Base-by-base conservation (phyloP, 2,888 invertebrate species). In the Eupsilia transversa region DNA sequence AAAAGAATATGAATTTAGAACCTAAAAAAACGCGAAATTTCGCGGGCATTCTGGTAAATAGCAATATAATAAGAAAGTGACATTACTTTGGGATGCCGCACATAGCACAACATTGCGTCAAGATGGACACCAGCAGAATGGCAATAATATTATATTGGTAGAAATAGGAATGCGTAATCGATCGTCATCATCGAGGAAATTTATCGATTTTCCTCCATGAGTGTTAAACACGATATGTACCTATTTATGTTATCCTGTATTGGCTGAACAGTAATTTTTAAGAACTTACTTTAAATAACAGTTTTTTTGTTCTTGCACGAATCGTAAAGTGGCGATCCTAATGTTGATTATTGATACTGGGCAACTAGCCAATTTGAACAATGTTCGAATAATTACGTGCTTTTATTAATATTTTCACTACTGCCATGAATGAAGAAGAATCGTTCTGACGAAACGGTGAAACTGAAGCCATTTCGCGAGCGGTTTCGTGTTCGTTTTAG, bases 131-230 rank as follows among this genome's bases (percentile, higher is more conserved):
- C 30, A 41, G 1, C 33, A 23, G 83, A 83, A 79, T 79, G 17
- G 61, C 60, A 82, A 79, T 49, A 33, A 65, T 52, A 79, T 77
- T 83, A 46, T 66, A 77, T 69, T 77, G 23, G 20, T 3, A 23
- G 5, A 56, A 82, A 68, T 76, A 46, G 3, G 38, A 30, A 73
- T 82, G 77, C 30, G 60, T 69, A 61, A 69, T 41, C 64, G n/a
- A 20, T 38, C 0, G 27, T 41, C 63, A 20, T 41, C 74, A 9
- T 41, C 23, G 56, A n/a, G 20, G 20, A 78, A 80, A 38, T 27
- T 60, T 38, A 30, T 12, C 12, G 35, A 49, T 78, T 78, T 83
- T 70, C 70, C 79, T 82, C 30, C 6, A 41, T 54, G 4, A 30
- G 43, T n/a, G n/a, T n/a, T n/a, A n/a, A n/a, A n/a, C n/a, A n/a